phyloP scores from a whole-genome alignment of 2,113 vertebrate genomes.

The Dolichallabes microphthalmus region DNA sequence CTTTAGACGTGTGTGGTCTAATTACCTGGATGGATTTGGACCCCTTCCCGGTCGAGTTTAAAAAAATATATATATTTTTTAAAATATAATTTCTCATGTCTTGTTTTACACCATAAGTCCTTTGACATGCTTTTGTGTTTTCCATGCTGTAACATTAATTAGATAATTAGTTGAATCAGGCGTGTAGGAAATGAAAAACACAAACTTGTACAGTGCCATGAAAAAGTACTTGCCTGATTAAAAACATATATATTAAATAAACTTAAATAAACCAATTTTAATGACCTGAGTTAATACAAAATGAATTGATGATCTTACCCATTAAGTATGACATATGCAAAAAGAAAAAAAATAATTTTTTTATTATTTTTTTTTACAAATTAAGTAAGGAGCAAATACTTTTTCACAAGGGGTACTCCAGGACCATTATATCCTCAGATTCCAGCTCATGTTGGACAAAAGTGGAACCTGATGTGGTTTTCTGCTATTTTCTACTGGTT shows the following conservation, averaged over 20 bases:
- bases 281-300: too few relatives aligned
- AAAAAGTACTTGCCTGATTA: too few relatives aligned
- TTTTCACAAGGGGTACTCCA: neutral
- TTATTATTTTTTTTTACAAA: too few relatives aligned
- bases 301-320: too few relatives aligned
- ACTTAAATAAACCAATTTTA: too few relatives aligned
- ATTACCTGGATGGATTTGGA: slow-evolving; percentile 86
- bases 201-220: too few relatives aligned
- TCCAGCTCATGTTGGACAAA: neutral
- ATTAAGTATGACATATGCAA: too few relatives aligned
- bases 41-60: slow-evolving; percentile 79
- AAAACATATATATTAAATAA: too few relatives aligned
- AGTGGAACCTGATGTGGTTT: neutral
- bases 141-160: neutral
- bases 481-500: neutral
- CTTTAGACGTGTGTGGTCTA: slow-evolving; percentile 84
- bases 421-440: neutral
- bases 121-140: neutral
- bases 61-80: too few relatives aligned
- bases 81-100: too few relatives aligned
- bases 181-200: neutral
- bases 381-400: too few relatives aligned
- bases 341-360: too few relatives aligned
- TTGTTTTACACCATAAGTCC: neutral
- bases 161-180: neutral